Evolutionary conservation across 2,888 invertebrate species (phyloP).

Genomic region (Philaethria dido): DNA sequence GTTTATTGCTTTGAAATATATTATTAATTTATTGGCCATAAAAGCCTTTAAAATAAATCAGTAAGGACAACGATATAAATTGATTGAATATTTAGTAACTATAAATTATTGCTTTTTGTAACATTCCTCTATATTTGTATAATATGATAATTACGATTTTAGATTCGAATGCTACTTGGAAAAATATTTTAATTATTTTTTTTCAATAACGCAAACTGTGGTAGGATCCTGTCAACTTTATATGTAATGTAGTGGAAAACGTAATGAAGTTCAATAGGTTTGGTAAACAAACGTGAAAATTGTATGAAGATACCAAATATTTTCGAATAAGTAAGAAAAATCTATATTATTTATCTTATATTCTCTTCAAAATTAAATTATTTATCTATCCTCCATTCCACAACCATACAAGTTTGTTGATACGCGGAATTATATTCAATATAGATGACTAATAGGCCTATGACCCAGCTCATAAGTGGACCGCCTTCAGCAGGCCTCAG

Average conservation of each 20-base stretch:
- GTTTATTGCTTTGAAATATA: neutral
- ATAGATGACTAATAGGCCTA: constrained; percentile 54
- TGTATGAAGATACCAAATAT: neutral
- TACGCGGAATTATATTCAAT: constrained; percentile 30
- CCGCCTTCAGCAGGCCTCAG: constrained; percentile 58
- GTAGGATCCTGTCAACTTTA: too few species aligned
- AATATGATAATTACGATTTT: too few species aligned
- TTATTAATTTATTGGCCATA: neutral
- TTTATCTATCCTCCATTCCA: neutral
- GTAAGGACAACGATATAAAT: too few species aligned
- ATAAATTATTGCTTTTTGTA: too few species aligned
- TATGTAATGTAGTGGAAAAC: too few species aligned
- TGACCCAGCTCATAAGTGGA: constrained; percentile 58
- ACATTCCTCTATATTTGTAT: too few species aligned
- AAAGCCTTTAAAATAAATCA: neutral
- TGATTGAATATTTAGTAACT: too few species aligned
- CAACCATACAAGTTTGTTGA: neutral
- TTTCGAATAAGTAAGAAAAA: neutral
- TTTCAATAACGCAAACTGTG: too few species aligned
- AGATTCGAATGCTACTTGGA: too few species aligned
- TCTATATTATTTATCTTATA: neutral
- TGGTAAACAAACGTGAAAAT: too few species aligned
- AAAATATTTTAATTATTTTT: too few species aligned
- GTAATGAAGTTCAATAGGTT: too few species aligned
- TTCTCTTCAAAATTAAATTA: neutral